These are phyloP conservation scores for Diorhabda carinulata DNA, from an alignment of 1,140 invertebrate species.

Conservation along the genomic window DNA sequence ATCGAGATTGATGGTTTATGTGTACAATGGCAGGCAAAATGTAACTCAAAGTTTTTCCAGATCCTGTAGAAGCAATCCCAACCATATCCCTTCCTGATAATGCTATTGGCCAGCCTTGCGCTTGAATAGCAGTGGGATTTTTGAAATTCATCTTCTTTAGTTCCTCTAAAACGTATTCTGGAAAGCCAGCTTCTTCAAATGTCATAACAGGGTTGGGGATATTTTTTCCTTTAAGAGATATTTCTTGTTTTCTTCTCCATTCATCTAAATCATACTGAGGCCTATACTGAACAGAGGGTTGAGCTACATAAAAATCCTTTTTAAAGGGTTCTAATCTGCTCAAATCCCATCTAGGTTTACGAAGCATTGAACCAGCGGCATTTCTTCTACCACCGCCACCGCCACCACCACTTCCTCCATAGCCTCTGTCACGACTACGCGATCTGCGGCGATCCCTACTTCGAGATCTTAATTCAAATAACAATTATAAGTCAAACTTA, in stretches of 20 bases:
- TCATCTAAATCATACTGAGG: constrained; percentile 67
- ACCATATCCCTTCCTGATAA: constrained; percentile 89
- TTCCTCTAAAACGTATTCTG: constrained; percentile 73
- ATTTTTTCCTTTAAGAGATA: constrained; percentile 68
- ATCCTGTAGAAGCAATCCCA: constrained; percentile 94
- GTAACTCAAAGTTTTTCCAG: constrained; percentile 86
- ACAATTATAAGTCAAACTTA: constrained; percentile 6
- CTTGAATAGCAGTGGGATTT: constrained; percentile 85
- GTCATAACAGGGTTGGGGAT: constrained; percentile 75
- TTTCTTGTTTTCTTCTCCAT: constrained; percentile 72
- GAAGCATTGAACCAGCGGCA: constrained; percentile 52
- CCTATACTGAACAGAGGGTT: constrained; percentile 66
- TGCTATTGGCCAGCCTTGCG: constrained; percentile 91
- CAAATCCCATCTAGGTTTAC: constrained; percentile 72
- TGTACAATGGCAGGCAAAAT: constrained; percentile 85
- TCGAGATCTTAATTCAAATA: constrained; percentile 28
- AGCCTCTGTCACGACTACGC: constrained; percentile 32
- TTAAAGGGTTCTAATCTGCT: constrained; percentile 77
- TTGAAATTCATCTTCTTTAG: constrained; percentile 79
- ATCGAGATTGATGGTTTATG: constrained; percentile 84
- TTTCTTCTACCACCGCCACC: constrained; percentile 51
- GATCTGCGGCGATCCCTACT: constrained; percentile 27
- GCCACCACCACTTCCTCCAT: constrained; percentile 47
- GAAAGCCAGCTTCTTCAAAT: constrained; percentile 77
- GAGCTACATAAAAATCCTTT: constrained; percentile 89